Percentiles rank a stretch among this genome's conserved stretches.
Conservation (phyloP, 1,140 invertebrate genomes). For the Aporrectodea caliginosa region DNA sequence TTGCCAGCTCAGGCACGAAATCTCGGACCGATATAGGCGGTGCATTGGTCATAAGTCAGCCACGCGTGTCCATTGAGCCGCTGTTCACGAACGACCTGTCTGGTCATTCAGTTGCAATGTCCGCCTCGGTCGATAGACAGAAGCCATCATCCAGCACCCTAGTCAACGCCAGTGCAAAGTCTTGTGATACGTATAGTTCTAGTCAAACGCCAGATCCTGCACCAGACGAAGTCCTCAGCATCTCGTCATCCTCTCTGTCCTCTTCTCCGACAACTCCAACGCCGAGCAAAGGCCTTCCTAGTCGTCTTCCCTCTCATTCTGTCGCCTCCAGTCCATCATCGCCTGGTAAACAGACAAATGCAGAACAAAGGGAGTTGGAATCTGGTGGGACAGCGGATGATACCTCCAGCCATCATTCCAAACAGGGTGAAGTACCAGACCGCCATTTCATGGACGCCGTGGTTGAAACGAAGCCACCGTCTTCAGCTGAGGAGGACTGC, state of each 20-base stretch:
- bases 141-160: too few relatives aligned
- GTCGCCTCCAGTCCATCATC: background rate
- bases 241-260: background rate
- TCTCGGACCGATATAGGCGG: too few relatives aligned
- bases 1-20: too few relatives aligned
- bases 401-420: background rate
- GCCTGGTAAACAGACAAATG: background rate
- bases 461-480: conserved; percentile 28
- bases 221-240: background rate
- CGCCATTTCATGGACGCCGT: background rate
- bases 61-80: too few relatives aligned
- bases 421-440: background rate
- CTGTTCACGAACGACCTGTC: too few relatives aligned
- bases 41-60: too few relatives aligned
- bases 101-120: too few relatives aligned
- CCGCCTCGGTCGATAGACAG: too few relatives aligned
- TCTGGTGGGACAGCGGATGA: background rate
- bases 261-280: background rate
- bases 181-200: too few relatives aligned
- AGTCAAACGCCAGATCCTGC: too few relatives aligned
- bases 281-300: background rate
- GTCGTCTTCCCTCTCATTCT: too few relatives aligned
- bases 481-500: conserved; percentile 5
- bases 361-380: background rate
- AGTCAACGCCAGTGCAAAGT: too few relatives aligned